Evolutionary conservation across 1,140 invertebrate genomes (phyloP).

Genomic region (Pseudomyrmex gracilis): DNA sequence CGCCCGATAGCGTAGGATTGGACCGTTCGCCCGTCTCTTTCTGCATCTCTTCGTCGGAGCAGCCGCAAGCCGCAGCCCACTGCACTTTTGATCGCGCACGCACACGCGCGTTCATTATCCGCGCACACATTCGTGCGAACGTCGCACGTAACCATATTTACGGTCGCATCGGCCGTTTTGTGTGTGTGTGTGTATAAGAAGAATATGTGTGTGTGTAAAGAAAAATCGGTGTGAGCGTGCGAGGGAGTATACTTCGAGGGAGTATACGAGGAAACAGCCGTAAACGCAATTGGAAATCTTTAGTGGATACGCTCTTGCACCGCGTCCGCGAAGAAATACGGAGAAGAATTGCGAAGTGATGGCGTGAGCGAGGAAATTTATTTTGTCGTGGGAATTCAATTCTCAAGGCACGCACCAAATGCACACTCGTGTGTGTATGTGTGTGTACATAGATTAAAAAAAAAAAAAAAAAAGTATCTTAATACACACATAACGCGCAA

Average conservation of each 20-base stretch:
- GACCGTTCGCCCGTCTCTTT: constrained; percentile 18
- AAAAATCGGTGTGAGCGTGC: not conserved
- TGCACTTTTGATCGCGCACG: constrained; percentile 69
- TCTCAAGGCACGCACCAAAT: not conserved
- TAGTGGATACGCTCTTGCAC: constrained; percentile 60
- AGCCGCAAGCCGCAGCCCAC: constrained; percentile 71
- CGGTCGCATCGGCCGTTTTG: constrained; percentile 60
- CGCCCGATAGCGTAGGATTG: constrained; percentile 28
- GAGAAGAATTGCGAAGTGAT: constrained; percentile 23
- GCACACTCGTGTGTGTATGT: not conserved
- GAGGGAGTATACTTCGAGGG: constrained; percentile 26
- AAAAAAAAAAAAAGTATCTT: constrained; percentile 12
- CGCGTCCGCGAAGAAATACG: constrained; percentile 20
- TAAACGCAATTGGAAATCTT: constrained; percentile 72
- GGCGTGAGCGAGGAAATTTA: constrained; percentile 20
- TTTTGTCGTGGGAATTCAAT: constrained; percentile 33
- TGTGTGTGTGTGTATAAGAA: constrained; percentile 43
- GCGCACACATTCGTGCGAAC: constrained; percentile 46
- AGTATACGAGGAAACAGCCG: constrained; percentile 39
- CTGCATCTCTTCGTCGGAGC: constrained; percentile 10
- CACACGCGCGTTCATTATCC: constrained; percentile 69
- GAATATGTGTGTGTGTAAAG: constrained; percentile 18
- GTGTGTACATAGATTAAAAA: not conserved
- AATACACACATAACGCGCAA: no score
- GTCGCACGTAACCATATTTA: constrained; percentile 66